These are phyloP conservation scores for Aporophyla nigra DNA, from an alignment of 2,888 invertebrate genomes.

Conservation along the genomic window DNA sequence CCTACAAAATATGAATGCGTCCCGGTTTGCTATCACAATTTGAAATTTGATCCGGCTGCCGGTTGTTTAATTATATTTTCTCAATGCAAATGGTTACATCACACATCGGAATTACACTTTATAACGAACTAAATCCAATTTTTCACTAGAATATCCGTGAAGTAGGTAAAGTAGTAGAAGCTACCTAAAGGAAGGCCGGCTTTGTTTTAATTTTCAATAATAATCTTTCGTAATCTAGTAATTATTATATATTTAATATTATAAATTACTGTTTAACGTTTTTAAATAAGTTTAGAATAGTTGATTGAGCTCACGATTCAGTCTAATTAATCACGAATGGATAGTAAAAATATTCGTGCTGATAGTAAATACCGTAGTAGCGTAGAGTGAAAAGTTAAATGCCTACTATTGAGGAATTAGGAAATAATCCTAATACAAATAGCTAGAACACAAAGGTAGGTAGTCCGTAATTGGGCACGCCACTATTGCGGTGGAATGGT, in stretches of 20 bases:
- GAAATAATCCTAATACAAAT: not conserved
- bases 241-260: slow-evolving; percentile 20
- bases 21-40: slow-evolving; percentile 82
- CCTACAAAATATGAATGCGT: slow-evolving; percentile 77
- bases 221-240: slow-evolving; percentile 20
- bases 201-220: slow-evolving; percentile 15
- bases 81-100: slow-evolving; percentile 56
- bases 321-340: slow-evolving; percentile 55
- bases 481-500: no score
- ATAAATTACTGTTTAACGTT: slow-evolving; percentile 19
- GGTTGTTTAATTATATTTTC: slow-evolving; percentile 69
- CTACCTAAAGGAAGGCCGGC: not conserved
- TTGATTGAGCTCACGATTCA: slow-evolving; percentile 56
- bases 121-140: slow-evolving; percentile 21
- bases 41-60: slow-evolving; percentile 80
- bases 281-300: slow-evolving; percentile 26
- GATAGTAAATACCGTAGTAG: slow-evolving; percentile 33
- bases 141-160: slow-evolving; percentile 21
- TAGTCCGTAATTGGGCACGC: not conserved
- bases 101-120: slow-evolving; percentile 23
- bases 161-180: not conserved
- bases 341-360: slow-evolving; percentile 34
- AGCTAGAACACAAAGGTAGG: not conserved
- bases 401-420: not conserved
- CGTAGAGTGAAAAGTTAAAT: slow-evolving; percentile 27